Conservation (phyloP, 1,140 invertebrate species). For the Heterodera schachtii region DNA sequence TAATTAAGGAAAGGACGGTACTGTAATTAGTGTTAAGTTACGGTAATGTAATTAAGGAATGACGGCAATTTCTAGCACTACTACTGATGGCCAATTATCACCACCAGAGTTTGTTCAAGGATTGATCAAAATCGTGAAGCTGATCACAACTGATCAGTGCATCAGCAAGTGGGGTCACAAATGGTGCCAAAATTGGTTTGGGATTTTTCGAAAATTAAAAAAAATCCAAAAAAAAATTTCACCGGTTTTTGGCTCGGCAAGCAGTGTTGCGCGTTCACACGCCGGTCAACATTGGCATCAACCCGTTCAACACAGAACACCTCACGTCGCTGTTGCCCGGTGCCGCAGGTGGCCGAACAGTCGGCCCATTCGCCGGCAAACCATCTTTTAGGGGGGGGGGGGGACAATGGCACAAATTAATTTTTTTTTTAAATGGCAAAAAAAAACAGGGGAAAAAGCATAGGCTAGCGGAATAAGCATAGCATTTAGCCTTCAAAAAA, state of each 20-base stretch:
- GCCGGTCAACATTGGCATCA: conserved; percentile 9
- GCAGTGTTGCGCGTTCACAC: conserved; percentile 49
- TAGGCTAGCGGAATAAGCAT: no score
- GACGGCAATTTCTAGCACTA: no score
- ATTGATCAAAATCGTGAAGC: no score
- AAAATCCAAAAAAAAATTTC: background rate
- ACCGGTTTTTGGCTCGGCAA: conserved; percentile 45
- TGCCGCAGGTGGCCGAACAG: conserved; percentile 78
- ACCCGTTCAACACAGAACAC: conserved; percentile 54
- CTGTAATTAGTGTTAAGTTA: no score
- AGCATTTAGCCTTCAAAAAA: no score
- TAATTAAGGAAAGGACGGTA: no score
- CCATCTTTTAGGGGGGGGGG: conserved; percentile 69
- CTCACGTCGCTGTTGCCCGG: conserved; percentile 73
- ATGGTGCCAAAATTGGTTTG: no score
- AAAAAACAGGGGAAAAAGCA: background rate
- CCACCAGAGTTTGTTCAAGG: no score
- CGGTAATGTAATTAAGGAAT: no score
- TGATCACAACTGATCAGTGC: no score
- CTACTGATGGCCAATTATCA: no score
- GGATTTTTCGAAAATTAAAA: background rate
- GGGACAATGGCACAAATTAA: background rate
- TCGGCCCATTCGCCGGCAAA: conserved; percentile 77
- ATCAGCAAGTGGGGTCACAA: no score
- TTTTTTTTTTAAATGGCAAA: background rate